These are phyloP conservation scores for Formicarius rufipectus DNA, from an alignment of 2,113 vertebrate genomes.

Conservation along the genomic window DNA sequence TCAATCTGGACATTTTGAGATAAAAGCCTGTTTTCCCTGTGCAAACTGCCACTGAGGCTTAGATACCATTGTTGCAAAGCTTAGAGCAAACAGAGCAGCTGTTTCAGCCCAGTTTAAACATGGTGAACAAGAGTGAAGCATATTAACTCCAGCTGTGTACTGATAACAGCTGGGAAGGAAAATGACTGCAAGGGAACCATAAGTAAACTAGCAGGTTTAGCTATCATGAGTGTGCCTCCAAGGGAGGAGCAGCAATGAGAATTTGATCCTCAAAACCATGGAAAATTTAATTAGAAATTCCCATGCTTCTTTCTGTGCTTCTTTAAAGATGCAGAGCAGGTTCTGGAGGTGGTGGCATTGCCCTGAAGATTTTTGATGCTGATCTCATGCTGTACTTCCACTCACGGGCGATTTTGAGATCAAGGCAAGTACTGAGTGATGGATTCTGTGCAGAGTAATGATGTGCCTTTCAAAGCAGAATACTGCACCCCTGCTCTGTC, in stretches of 20 bases:
- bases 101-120: slow-evolving; percentile 46
- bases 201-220: not conserved
- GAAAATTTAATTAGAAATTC: not conserved
- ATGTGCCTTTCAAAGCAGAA: not conserved
- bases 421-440: not conserved
- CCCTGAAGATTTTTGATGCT: not conserved
- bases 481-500: not conserved
- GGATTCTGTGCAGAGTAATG: not conserved
- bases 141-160: slow-evolving; percentile 54
- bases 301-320: not conserved
- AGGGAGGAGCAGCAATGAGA: not conserved
- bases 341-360: not conserved
- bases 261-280: not conserved
- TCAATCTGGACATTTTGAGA: not conserved
- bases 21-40: slow-evolving; percentile 1
- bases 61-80: slow-evolving; percentile 29
- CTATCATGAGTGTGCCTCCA: rapidly evolving
- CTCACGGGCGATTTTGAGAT: not conserved
- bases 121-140: slow-evolving; percentile 3
- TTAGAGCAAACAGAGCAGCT: slow-evolving; percentile 41
- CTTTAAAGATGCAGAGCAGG: not conserved
- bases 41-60: not conserved
- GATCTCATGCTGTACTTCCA: not conserved
- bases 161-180: slow-evolving; percentile 37
- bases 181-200: slow-evolving; percentile 5